Conservation (phyloP, 2,113 vertebrate genomes). For the Callionymus lyra region DNA sequence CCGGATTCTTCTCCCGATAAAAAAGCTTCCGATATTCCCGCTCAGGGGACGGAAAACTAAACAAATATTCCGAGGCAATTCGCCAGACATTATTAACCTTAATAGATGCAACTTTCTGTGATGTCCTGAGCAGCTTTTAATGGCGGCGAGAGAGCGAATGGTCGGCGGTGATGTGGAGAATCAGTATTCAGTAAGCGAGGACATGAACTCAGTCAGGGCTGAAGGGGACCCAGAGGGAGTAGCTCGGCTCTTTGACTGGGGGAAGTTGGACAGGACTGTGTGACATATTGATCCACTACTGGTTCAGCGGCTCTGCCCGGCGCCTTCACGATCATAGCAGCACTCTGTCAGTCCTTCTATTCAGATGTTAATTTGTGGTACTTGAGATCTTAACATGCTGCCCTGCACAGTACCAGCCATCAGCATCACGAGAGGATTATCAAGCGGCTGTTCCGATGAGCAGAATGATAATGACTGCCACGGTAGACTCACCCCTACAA, state of each 20-base stretch:
- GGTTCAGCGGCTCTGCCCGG: slow-evolving; percentile 35
- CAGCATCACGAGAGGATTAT: slow-evolving; percentile 35
- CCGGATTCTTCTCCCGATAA: neutral
- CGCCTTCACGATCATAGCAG: slow-evolving; percentile 33
- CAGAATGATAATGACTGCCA: slow-evolving; percentile 12
- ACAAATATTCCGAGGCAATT: no score
- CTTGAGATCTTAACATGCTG: slow-evolving; percentile 32
- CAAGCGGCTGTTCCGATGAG: slow-evolving; percentile 28
- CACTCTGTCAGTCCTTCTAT: slow-evolving; percentile 46
- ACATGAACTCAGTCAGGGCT: slow-evolving; percentile 40
- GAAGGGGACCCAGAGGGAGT: slow-evolving; percentile 44
- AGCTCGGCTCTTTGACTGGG: slow-evolving; percentile 12
- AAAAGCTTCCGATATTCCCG: no score
- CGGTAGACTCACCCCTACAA: no score
- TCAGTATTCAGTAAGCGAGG: slow-evolving; percentile 44
- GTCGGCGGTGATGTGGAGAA: slow-evolving; percentile 18
- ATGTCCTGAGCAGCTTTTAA: slow-evolving; percentile 40
- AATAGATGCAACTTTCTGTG: slow-evolving; percentile 14
- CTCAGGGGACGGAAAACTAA: no score
- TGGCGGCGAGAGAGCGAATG: slow-evolving; percentile 13
- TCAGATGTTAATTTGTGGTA: slow-evolving; percentile 45
- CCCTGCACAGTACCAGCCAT: slow-evolving; percentile 29
- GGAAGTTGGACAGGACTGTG: slow-evolving; percentile 32
- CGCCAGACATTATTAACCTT: no score
- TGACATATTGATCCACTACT: slow-evolving; percentile 50